Evolutionary conservation across 2,888 invertebrate genomes (phyloP).

Genomic region (Troglohyphantes excavatus): DNA sequence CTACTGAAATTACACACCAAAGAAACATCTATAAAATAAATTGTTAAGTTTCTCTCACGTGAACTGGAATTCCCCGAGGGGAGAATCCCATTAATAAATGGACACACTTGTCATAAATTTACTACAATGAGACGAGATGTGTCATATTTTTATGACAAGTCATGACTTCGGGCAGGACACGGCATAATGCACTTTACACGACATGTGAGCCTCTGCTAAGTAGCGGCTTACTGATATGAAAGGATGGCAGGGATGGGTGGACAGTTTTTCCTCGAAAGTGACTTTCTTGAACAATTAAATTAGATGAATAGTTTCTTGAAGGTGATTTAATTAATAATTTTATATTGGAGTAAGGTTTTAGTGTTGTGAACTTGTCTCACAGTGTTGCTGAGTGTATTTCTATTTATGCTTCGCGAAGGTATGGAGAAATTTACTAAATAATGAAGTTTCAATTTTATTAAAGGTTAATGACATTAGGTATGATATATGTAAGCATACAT

Average conservation of each 20-base stretch:
- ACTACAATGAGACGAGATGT: constrained; percentile 11
- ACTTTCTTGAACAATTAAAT: not conserved
- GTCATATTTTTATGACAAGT: constrained; percentile 56
- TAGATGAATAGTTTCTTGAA: not conserved
- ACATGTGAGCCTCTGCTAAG: not conserved
- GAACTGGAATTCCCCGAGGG: constrained; percentile 32
- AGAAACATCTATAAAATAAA: constrained; percentile 44
- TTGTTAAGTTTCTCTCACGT: constrained; percentile 51
- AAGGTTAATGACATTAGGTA: no score
- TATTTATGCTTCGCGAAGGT: no score
- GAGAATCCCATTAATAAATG: constrained; percentile 60
- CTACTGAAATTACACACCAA: constrained; percentile 5
- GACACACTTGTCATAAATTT: constrained; percentile 26
- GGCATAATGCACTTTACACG: not conserved
- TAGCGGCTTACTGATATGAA: not conserved
- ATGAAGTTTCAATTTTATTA: no score
- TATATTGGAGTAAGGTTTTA: no score
- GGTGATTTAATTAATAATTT: not conserved
- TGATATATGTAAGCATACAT: no score
- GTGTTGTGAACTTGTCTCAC: not conserved
- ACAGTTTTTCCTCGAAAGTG: not conserved
- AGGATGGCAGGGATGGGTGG: not conserved
- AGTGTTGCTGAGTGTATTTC: not conserved
- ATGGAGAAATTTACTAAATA: no score
- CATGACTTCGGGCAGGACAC: not conserved